A percentile compares a stretch with the other conserved stretches of the same genome.
phyloP scores from a whole-genome alignment of 2,888 invertebrate genomes.

The Netelia inedita region DNA sequence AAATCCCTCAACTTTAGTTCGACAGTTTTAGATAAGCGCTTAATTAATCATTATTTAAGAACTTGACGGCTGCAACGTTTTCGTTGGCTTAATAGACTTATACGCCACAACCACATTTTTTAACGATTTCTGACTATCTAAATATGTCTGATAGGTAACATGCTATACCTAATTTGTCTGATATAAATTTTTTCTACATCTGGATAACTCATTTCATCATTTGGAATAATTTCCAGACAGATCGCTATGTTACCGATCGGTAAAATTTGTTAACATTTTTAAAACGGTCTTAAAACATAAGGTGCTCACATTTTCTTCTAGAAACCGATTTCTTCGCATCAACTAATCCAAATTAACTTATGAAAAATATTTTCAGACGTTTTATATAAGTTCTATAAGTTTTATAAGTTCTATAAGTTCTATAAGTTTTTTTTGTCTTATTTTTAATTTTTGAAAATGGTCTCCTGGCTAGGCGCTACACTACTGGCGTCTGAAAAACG shows the following conservation, averaged over 20 bases:
- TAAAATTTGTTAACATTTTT: not conserved
- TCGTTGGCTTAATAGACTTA: not conserved
- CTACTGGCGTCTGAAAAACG: conserved; percentile 26
- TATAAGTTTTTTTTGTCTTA: not conserved
- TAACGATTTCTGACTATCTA: not conserved
- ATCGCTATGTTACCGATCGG: not conserved
- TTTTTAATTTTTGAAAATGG: conserved; percentile 3
- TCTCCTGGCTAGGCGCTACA: not conserved
- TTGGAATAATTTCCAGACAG: not conserved
- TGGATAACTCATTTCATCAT: not conserved
- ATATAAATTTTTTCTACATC: not conserved
- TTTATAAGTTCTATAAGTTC: too few relatives aligned
- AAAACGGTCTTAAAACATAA: not conserved
- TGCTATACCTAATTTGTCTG: not conserved
- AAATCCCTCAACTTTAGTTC: not conserved
- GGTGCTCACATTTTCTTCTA: not conserved
- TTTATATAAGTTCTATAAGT: too few relatives aligned
- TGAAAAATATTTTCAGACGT: not conserved
- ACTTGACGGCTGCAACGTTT: not conserved
- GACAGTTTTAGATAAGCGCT: not conserved
- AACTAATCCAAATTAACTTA: not conserved
- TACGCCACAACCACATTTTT: too few relatives aligned
- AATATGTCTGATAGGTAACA: not conserved
- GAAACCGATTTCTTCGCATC: not conserved
- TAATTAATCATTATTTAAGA: not conserved